Conservation (phyloP, 2,888 invertebrate genomes). For the Formica aserva region DNA sequence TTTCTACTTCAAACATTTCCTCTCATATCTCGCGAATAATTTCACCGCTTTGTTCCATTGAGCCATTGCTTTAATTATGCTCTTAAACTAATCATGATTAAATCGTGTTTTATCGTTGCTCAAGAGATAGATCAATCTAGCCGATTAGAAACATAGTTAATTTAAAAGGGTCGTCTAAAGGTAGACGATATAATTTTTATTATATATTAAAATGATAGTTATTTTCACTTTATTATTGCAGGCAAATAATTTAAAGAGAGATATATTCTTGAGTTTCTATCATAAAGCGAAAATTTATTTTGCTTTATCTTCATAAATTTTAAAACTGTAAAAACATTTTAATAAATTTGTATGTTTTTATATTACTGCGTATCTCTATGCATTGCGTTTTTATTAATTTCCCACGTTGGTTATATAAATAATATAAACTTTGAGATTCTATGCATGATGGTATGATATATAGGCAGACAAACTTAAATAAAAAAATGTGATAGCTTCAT, state of each 20-base stretch:
- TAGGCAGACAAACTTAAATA: slow-evolving; percentile 21
- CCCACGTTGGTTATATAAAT: not conserved
- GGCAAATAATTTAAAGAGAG: not conserved
- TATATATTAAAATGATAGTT: not conserved
- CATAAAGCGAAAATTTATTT: not conserved
- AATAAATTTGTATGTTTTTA: slow-evolving; percentile 16
- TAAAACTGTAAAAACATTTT: slow-evolving; percentile 6
- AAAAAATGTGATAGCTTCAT: slow-evolving; percentile 39
- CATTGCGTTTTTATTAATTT: slow-evolving; percentile 15
- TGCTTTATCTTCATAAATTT: not conserved
- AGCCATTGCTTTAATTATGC: slow-evolving; percentile 2
- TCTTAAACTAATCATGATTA: not conserved
- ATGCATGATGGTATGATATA: not conserved
- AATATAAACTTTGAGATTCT: slow-evolving; percentile 8
- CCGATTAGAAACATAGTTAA: not conserved
- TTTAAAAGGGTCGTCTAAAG: not conserved
- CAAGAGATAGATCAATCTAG: not conserved
- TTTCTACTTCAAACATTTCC: slow-evolving; percentile 21
- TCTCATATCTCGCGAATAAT: slow-evolving; percentile 20
- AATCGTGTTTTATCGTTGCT: not conserved
- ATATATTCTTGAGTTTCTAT: not conserved
- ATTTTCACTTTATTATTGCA: not conserved
- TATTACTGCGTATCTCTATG: not conserved
- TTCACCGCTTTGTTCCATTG: not conserved
- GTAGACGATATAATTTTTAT: not conserved